phyloP scores from a whole-genome alignment of 1,140 invertebrate genomes.

The Eriosoma lanigerum region DNA sequence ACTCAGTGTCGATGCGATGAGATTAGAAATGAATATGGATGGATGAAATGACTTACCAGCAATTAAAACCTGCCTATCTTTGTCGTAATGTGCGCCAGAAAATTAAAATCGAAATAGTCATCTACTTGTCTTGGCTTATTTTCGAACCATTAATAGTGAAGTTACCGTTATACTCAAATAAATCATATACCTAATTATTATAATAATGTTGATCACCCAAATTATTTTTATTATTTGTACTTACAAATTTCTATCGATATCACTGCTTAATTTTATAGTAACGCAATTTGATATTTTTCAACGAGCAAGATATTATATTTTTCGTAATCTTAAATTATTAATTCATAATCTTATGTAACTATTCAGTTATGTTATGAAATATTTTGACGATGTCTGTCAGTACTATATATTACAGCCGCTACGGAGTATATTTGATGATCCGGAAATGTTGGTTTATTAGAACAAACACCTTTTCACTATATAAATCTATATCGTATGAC shows the following conservation, averaged over 20 bases:
- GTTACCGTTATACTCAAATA: conserved; percentile 8
- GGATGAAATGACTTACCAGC: conserved; percentile 36
- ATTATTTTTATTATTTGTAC: conserved; percentile 12
- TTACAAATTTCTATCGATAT: neutral
- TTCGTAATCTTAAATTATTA: neutral
- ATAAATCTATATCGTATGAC: neutral
- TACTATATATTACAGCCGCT: too few relatives aligned
- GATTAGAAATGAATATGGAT: neutral
- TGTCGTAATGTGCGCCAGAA: neutral
- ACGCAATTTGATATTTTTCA: conserved; percentile 25
- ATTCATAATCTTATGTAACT: neutral
- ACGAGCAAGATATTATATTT: neutral
- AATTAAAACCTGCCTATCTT: conserved; percentile 17
- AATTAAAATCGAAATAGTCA: neutral
- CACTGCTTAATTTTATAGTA: conserved; percentile 27
- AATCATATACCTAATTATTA: neutral
- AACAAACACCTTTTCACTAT: conserved; percentile 2
- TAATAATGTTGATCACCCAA: neutral
- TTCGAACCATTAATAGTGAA: neutral
- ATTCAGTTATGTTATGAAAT: neutral
- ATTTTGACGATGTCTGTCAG: neutral
- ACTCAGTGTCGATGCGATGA: neutral
- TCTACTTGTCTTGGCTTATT: neutral
- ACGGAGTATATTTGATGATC: neutral
- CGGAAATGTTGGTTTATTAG: conserved; percentile 14